These are phyloP conservation scores for Apostichopus japonicus DNA, from an alignment of 35 echinoderm and acorn worm genomes.

Conservation along the genomic window DNA sequence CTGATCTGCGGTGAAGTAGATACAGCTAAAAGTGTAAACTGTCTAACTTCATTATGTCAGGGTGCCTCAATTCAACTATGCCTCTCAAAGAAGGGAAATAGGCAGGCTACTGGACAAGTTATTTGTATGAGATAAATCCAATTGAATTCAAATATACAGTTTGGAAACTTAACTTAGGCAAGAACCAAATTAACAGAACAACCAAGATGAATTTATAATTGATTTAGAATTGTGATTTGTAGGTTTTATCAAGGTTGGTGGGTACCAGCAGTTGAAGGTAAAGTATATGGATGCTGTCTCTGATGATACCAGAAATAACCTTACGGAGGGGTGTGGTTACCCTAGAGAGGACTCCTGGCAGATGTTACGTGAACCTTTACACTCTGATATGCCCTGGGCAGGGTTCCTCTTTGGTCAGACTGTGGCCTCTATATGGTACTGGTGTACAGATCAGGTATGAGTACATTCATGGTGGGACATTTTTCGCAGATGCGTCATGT, in stretches of 20 bases:
- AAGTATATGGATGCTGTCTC: conserved; percentile 78
- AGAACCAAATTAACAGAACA: too few species aligned
- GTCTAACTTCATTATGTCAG: too few species aligned
- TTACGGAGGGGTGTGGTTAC: conserved; percentile 57
- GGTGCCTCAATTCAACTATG: too few species aligned
- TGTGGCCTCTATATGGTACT: conserved; percentile 92
- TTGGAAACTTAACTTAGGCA: too few species aligned
- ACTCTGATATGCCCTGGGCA: conserved; percentile 89
- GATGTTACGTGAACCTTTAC: conserved; percentile 76
- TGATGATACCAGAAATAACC: conserved; percentile 66
- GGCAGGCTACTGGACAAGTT: too few species aligned
- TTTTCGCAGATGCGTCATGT: too few species aligned
- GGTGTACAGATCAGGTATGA: conserved; percentile 92
- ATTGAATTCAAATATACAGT: too few species aligned
- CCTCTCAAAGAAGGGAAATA: too few species aligned
- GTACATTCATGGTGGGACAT: background rate
- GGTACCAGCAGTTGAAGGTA: conserved; percentile 64
- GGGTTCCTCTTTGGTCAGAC: conserved; percentile 90
- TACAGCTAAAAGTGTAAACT: too few species aligned
- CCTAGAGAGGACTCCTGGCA: conserved; percentile 70
- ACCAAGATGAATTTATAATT: too few species aligned
- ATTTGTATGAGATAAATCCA: too few species aligned
- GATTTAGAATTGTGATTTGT: background rate
- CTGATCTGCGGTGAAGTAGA: too few species aligned
- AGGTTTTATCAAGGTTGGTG: conserved; percentile 55